Evolutionary conservation across 2,888 invertebrate species (phyloP).

Genomic region (Eretmocerus hayati): DNA sequence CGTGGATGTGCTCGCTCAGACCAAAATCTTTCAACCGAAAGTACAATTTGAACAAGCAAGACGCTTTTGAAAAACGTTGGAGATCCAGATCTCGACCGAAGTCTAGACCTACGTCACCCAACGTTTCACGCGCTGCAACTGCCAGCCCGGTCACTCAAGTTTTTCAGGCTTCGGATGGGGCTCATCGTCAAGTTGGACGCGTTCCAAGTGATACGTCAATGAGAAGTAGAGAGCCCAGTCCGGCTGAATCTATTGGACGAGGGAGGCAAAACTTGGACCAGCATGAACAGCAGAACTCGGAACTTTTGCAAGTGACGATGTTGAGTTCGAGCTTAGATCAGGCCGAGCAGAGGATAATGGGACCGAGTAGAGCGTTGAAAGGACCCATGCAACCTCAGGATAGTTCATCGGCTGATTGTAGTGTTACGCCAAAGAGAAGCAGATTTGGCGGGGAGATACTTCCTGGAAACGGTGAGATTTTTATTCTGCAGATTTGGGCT

Average conservation of each 20-base stretch:
- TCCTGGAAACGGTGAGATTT: too few relatives aligned
- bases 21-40: conserved; percentile 8
- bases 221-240: not conserved
- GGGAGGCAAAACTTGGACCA: not conserved
- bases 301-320: conserved; percentile 8
- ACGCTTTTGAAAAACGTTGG: conserved; percentile 1
- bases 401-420: too few relatives aligned
- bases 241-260: too few relatives aligned
- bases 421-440: too few relatives aligned
- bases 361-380: too few relatives aligned
- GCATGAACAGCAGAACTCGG: not conserved
- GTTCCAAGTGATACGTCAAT: not conserved
- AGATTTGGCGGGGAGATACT: too few relatives aligned
- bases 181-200: not conserved
- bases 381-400: too few relatives aligned
- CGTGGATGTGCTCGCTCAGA: conserved; percentile 1
- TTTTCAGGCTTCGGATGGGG: too few relatives aligned
- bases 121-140: too few relatives aligned
- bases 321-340: conserved; percentile 2
- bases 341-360: not conserved
- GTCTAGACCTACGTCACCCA: not conserved
- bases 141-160: not conserved
- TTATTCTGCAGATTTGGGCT: too few relatives aligned
- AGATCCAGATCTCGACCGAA: not conserved
- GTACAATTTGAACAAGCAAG: not conserved